Conservation (phyloP, 1,140 invertebrate genomes). For the Zaprionus vittiger region DNA sequence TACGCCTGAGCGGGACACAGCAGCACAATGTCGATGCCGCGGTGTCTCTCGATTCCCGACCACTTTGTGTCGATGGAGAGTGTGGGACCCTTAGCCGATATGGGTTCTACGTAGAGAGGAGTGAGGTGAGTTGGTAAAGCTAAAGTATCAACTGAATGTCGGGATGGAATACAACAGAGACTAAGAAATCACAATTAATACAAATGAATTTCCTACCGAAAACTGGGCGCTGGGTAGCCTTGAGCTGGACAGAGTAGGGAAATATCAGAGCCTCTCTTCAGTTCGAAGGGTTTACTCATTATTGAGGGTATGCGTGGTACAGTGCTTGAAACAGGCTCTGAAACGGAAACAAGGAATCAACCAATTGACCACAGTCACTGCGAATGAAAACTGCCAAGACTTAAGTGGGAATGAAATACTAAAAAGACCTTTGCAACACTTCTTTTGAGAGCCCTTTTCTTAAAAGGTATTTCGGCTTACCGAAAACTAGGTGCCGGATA, state of each 20-base stretch:
- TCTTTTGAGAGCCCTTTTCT: conserved; percentile 10
- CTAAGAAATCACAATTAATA: not conserved
- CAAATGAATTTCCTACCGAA: conserved; percentile 85
- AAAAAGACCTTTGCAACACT: not conserved
- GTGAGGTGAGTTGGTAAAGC: not conserved
- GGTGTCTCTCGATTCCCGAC: conserved; percentile 81
- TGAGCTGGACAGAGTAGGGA: conserved; percentile 86
- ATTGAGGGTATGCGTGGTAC: conserved; percentile 72
- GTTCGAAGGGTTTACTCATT: conserved; percentile 85
- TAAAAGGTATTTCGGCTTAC: conserved; percentile 46
- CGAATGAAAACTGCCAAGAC: conserved; percentile 51
- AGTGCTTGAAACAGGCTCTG: conserved; percentile 84
- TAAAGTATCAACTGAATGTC: not conserved
- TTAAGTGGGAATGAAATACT: not conserved
- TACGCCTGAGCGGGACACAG: conserved; percentile 88
- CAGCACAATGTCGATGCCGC: conserved; percentile 85
- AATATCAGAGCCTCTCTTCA: conserved; percentile 69
- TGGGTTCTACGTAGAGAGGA: conserved; percentile 86
- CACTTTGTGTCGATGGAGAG: conserved; percentile 86
- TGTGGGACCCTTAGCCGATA: conserved; percentile 85
- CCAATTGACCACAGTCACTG: conserved; percentile 68
- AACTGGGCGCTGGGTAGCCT: conserved; percentile 87
- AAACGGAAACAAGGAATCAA: conserved; percentile 24
- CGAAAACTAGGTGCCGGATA: conserved; percentile 86
- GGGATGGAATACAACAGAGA: not conserved